phyloP scores from a whole-genome alignment of 1,140 invertebrate genomes.

The Caerostris darwini region DNA sequence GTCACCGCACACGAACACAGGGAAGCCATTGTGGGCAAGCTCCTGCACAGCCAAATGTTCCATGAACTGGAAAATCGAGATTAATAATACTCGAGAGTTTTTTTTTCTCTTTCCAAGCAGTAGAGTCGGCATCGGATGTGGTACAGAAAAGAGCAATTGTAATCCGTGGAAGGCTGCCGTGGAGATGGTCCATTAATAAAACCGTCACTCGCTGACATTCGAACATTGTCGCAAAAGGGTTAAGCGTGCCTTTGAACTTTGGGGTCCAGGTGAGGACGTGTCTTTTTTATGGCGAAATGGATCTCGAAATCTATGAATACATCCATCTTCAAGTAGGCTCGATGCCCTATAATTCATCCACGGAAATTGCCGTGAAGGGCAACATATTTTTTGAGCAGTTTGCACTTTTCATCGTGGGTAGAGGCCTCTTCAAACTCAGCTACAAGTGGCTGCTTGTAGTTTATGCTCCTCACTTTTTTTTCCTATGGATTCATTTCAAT shows the following conservation, averaged over 20 bases:
- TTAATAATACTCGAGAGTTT: conserved; percentile 40
- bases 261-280: not conserved
- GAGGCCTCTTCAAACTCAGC: not conserved
- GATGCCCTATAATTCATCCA: conserved; percentile 47
- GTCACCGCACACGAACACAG: conserved; percentile 36
- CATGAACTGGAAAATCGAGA: conserved; percentile 55
- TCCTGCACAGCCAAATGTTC: conserved; percentile 1
- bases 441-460: not conserved
- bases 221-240: conserved; percentile 35
- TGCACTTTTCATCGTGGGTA: not conserved
- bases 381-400: not conserved
- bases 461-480: too few relatives aligned
- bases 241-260: conserved; percentile 36
- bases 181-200: conserved; percentile 19
- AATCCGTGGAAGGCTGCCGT: not conserved
- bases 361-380: conserved; percentile 46
- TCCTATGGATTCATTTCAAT: too few relatives aligned
- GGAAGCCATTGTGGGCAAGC: conserved; percentile 12
- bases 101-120: not conserved
- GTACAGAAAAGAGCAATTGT: conserved; percentile 11
- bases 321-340: not conserved
- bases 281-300: not conserved
- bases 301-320: not conserved
- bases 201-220: conserved; percentile 22
- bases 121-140: not conserved